phyloP scores from a whole-genome alignment of 2,113 vertebrate genomes.

The Campylomormyrus tamandua region DNA sequence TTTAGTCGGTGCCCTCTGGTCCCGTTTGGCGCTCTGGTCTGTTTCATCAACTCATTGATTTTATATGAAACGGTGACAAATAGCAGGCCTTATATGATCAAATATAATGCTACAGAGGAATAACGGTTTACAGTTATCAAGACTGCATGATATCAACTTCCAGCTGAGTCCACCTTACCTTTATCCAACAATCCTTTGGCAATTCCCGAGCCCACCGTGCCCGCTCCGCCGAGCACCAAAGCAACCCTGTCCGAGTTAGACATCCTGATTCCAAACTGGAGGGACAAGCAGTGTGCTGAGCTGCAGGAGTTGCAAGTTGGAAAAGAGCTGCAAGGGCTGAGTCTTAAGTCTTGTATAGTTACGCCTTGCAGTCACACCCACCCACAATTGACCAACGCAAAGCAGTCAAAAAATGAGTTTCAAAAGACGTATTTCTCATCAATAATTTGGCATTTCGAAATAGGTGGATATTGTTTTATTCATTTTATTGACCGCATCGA shows the following conservation, averaged over 20 bases:
- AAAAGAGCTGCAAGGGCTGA: background rate
- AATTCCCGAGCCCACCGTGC: constrained; percentile 67
- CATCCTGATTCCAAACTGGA: constrained; percentile 41
- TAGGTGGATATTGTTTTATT: background rate
- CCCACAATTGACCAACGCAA: background rate
- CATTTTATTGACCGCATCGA: background rate
- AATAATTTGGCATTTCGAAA: background rate
- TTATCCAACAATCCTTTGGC: constrained; percentile 67
- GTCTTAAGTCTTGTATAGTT: background rate
- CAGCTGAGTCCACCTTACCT: constrained; percentile 51
- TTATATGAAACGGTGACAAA: background rate
- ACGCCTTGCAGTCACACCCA: background rate
- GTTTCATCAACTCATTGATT: background rate
- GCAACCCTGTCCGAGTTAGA: constrained; percentile 61
- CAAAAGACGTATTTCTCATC: background rate
- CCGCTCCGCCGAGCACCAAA: constrained; percentile 67
- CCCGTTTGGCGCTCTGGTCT: background rate
- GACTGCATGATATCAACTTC: background rate
- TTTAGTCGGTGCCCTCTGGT: background rate
- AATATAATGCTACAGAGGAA: background rate
- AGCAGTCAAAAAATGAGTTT: background rate
- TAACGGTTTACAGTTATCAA: background rate
- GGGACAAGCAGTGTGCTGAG: background rate
- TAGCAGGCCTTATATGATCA: background rate
- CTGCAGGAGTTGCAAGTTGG: background rate